Evolutionary conservation across 2,113 vertebrate genomes (phyloP), one percentile per base, ranked within the genome.

Genomic region (Cheilinus undulatus): DNA sequence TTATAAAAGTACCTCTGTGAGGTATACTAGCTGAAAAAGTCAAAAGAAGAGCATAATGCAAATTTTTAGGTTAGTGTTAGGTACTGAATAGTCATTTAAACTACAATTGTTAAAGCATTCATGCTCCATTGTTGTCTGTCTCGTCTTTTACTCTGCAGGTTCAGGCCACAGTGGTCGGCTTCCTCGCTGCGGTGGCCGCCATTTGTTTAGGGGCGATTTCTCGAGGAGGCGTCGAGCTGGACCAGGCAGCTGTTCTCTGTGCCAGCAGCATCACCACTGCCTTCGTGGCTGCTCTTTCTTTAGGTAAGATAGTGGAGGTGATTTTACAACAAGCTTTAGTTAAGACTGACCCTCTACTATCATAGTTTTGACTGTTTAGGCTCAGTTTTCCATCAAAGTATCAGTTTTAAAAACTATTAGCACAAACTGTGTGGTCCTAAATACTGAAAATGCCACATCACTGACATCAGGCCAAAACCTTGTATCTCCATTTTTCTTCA

Each of bases 91-190:
- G n/a, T n/a, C n/a, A n/a, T n/a, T n/a, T n/a, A n/a, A n/a, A n/a
- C n/a, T 40, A 5, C 13, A 40, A 13, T 12, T 40, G 11, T 4
- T 4, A 40, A 14, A 40, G 12, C 15, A 1, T 40, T 40, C 38
- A 3, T 40, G 13, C 13, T 24, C 26, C 15, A 22, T 57, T 17
- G 42, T 7, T 15, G 2, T 7, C 38, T 40, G 4, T 40, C 38
- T 11, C 7, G 12, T 57, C 10, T 49, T 14, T 17, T n/a, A 7
- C 19, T 7, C 42, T 69, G 22, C 92, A 99, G 97, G 94, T 97
- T 19, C 98, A 99, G 91, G 97, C 97, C 73, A 98, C 97, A 0
- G 95, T 98, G 53, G 95, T 99, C 64, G 98, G 98, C 17, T 95
- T 99, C 30, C 94, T 99, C 69, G 97, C 98, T 2, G 97, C 98